Evolutionary conservation across 2,888 invertebrate species (phyloP), one percentile per base, ranked within the genome.

Genomic region (Cheilosia impressa): DNA sequence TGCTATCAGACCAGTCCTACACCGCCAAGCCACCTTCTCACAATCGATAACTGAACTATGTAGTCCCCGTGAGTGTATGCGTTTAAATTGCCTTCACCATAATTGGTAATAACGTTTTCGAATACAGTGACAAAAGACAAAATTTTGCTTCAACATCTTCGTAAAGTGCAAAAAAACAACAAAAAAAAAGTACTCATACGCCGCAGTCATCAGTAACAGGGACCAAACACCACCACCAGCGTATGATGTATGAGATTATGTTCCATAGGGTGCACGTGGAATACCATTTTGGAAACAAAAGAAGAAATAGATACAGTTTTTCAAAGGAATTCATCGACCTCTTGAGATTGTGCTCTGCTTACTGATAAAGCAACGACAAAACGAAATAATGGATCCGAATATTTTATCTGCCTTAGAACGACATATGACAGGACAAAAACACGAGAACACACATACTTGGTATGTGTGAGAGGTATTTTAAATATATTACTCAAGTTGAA

Each of bases 91-190:
- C 19, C 41, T 58, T 45, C 15, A 34, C 10, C 76, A 60, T 68
- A 76, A 76, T 76, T 76, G 76, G 58, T 68, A 52, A 76, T 60
- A 76, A 52, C 50, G 31, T 58, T 68, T 60, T 52, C 65, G 41
- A 75, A 65, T 50, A 75, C 47, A 38, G 57, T 65, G 65, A 55
- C 50, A 57, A 75, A 38, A 27, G 65, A 55, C 50, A 57, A 75
- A 38, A 27, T n/a, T 47, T 24, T 27, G 27, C 15, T 34, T 38
- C 19, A 65, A 65, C 47, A 73, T 57, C 73, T 55, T 55, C 62
- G 43, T 47, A 41, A 66, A 65, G 52, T 65, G 66, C 24, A 38
- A 38, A 38, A 38, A 13, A 13, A 38, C 10, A 10, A 38, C 17
- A 38, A 27, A 53, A 55, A 62, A 52, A 41, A 62, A 52, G 17